Percentiles rank a stretch among this genome's conserved stretches.
Conservation (phyloP, 2,888 invertebrate genomes). For the Panzeria rudis region DNA sequence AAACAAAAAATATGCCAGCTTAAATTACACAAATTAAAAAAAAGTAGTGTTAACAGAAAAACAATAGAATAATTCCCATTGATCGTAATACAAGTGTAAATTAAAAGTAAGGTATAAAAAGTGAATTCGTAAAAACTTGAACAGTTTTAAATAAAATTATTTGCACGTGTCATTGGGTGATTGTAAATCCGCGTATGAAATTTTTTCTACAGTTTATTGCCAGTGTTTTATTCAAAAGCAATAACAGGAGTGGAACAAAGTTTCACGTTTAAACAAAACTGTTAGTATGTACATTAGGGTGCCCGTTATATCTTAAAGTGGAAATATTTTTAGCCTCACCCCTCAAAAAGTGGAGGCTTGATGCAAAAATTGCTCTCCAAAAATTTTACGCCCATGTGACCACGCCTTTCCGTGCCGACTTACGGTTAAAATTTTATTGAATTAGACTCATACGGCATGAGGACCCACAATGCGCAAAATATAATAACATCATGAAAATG, state of each 20-base stretch:
- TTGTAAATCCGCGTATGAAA: neutral
- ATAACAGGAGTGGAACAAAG: neutral
- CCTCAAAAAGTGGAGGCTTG: too few relatives aligned
- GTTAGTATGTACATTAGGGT: neutral
- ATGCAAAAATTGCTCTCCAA: too few relatives aligned
- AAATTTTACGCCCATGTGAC: too few relatives aligned
- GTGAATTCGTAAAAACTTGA: conserved; percentile 20
- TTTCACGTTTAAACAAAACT: conserved; percentile 20
- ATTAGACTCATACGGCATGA: too few relatives aligned
- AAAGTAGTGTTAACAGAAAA: conserved; percentile 21
- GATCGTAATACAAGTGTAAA: neutral
- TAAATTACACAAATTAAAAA: neutral
- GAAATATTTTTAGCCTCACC: too few relatives aligned
- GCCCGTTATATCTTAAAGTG: too few relatives aligned
- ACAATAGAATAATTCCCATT: neutral
- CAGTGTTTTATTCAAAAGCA: neutral
- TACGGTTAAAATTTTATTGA: too few relatives aligned
- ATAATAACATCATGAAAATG: too few relatives aligned
- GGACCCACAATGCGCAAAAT: too few relatives aligned
- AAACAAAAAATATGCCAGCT: too few relatives aligned
- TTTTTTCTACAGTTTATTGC: neutral
- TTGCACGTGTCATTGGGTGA: too few relatives aligned
- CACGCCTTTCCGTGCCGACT: too few relatives aligned
- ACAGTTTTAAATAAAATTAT: neutral
- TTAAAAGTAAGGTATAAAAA: conserved; percentile 13